Evolutionary conservation across 1,140 invertebrate species (phyloP), one percentile per base, ranked within the genome.

Genomic region (Paraescarpia echinospica): DNA sequence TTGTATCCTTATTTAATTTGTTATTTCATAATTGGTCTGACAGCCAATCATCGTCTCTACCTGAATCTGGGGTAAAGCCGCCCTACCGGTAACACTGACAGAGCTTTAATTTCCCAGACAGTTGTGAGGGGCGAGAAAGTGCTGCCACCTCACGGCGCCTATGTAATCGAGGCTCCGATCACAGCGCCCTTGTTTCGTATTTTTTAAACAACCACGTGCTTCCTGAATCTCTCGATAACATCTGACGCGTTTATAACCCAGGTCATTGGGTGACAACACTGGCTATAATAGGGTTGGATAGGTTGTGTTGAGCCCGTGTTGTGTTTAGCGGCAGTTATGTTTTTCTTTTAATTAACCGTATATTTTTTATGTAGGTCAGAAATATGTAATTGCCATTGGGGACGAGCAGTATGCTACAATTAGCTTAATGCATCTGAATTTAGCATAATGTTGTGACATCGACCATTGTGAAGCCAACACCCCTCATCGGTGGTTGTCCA

Each of bases 281-380:
- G 34, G 34, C 33, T 92, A 92, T 33, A 88, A 35, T 59, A 89
- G 35, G 35, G 35, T 90, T 92, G 35, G 51, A 34, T 31, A 89
- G 34, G 51, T 31, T 34, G 33, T 89, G 14, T 59, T 12, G 31
- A 33, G 31, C 88, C 33, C 51, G 34, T 89, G 33, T 89, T 77
- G 12, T 41, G 41, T 41, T 41, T 41, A 41, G 41, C 12, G 41
- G 4, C 41, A 41, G 41, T 12, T 4, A 6, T 41, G 41, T 77
- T 77, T 77, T 77, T 77, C 59, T 77, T 77, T 31, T 77, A 2
- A 31, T 31, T 27, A 77, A 77, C 22, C 22, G 41, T 77, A 31
- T 77, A 18, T n/a, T n/a, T 77, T 77, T 77, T 77, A 77, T 18
- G 22, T 27, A 12, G 4, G 22, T 77, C 18, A 5, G 2, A 2